Evolutionary conservation across 2,797 vertebrate genomes (phyloP), one percentile per base, ranked within the genome.

Genomic region (Scarus forsteni): DNA sequence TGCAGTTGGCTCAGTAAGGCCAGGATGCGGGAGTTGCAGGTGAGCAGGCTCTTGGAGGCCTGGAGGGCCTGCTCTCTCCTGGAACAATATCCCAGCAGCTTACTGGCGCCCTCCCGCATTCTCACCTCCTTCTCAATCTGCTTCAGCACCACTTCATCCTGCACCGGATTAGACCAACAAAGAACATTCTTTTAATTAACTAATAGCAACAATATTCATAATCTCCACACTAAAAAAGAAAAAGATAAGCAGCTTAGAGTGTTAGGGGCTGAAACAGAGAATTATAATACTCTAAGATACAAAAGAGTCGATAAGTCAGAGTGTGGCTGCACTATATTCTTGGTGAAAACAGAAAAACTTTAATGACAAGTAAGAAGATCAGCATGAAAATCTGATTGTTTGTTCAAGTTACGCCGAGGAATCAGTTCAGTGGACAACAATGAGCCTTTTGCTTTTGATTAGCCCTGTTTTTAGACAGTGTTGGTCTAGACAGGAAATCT

Each of bases 61-160:
- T 96, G 95, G 72, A 97, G 92, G 8, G 96, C 93, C 87, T 97
- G 96, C 12, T 95, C 95, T 49, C 92, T 92, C 85, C 95, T 95
- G 53, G 96, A 95, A 39, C 96, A 97, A 2, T 95, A 95, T 0
- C 94, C 95, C 88, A 97, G 88, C 2, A 97, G 92, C 86, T 95
- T 97, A 68, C 92, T 92, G 60, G 96, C 94, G 0, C 96, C 96
- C 58, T 97, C 96, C 46, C 94, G 89, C 93, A 97, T 95, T 3
- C 96, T 93, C 88, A 97, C 94, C 89, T 97, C 96, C 54, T 93
- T 93, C 82, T 97, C 96, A 11, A 97, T 94, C 84, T 94, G 93
- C 88, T 89, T 91, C 89, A 96, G 95, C 80, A 96, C 87, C 78
- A 95, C 95, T 0, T 93, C 93, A 64, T 96, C 96, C 96, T 97